These are phyloP conservation scores for Aphodius sticticus DNA, from an alignment of 2,888 invertebrate species.

Conservation along the genomic window DNA sequence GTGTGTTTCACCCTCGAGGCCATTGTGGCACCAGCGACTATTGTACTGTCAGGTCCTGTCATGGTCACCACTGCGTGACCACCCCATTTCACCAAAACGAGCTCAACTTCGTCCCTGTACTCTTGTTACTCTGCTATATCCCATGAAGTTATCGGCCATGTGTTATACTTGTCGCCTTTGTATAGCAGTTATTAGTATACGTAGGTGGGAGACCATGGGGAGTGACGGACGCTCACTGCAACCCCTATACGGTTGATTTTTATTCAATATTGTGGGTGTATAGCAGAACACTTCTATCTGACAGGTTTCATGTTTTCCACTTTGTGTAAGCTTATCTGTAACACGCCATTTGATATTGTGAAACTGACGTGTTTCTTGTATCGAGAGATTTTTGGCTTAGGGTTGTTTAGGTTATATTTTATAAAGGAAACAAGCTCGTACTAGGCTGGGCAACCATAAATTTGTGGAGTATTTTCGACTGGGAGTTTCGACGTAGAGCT, in stretches of 20 bases:
- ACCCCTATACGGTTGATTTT: neutral
- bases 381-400: too few species aligned
- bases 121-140: neutral
- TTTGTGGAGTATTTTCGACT: too few species aligned
- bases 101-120: neutral
- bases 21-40: conserved; percentile 38
- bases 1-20: conserved; percentile 33
- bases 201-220: conserved; percentile 6
- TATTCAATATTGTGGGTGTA: neutral
- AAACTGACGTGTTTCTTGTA: too few species aligned
- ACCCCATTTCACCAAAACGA: conserved; percentile 33
- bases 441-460: too few species aligned
- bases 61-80: conserved; percentile 39
- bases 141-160: conserved; percentile 37
- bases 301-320: conserved; percentile 10
- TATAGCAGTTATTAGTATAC: conserved; percentile 40
- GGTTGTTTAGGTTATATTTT: too few species aligned
- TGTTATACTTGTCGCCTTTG: conserved; percentile 40
- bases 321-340: neutral
- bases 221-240: neutral
- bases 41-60: conserved; percentile 45
- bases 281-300: neutral
- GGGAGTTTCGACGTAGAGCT: too few species aligned
- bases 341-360: neutral
- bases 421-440: too few species aligned